Evolutionary conservation across 2,888 invertebrate species (phyloP), one percentile per base, ranked within the genome.

Genomic region (Eristalinus sepulchralis): DNA sequence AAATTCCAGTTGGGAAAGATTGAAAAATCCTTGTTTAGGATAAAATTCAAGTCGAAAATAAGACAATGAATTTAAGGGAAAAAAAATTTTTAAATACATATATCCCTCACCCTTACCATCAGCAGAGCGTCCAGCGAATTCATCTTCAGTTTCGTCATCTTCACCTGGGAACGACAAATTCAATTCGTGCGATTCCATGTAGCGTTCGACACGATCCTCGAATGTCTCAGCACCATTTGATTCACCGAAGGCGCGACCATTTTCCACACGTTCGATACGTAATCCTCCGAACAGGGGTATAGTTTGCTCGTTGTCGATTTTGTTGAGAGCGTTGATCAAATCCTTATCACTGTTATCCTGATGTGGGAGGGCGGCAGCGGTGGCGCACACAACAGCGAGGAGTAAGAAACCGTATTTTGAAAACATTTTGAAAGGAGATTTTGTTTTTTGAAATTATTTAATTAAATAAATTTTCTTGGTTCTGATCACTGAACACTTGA

Each of bases 191-290:
- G 92, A 93, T 67, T 91, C 90, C 86, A 94, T 89, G 89, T 93
- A 94, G 81, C 93, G 92, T 83, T 93, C 90, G 88, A 93, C 91
- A 88, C 94, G 93, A 85, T 94, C 94, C 73, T 93, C 90, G 36
- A 94, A 90, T 81, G 92, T 92, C 89, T 93, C 93, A 31, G 90
- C 79, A 73, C 89, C 88, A 85, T 90, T 91, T 33, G 83, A 60
- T 22, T 89, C 89, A 66, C 91, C 91, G 39, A 92, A 91, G 85
- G 90, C 89, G 85, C 91, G 91, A 47, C 90, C 91, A 77, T 89
- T 90, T 72, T 92, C 92, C 53, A 90, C 89, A 57, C 92, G 92
- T 89, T 93, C 93, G 82, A 93, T 89, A 82, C 90, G 91, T 70
- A 93, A 89, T 57, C 93, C 94, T 79, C 93, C 93, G 79, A 93